Evolutionary conservation across 2,797 vertebrate species (phyloP).

Genomic region (Aldrovandia affinis): DNA sequence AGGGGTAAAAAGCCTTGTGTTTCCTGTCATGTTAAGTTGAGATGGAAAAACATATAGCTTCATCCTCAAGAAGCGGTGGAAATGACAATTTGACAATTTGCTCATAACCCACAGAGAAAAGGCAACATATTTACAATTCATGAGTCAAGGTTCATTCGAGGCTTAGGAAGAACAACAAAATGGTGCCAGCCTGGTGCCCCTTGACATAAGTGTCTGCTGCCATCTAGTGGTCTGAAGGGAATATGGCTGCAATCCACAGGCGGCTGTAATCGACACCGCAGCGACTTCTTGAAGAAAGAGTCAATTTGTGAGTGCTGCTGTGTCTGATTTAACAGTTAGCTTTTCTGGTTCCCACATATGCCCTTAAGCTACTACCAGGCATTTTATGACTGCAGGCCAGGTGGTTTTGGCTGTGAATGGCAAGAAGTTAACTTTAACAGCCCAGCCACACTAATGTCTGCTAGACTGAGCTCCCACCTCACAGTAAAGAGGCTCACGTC

Average conservation of each 20-base stretch:
- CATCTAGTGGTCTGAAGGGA: constrained; percentile 22
- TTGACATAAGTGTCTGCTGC: constrained; percentile 26
- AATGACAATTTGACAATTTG: not conserved
- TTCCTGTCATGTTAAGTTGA: constrained; percentile 6
- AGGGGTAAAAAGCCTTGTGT: not conserved
- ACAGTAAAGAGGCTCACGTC: constrained; percentile 19
- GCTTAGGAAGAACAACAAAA: not conserved
- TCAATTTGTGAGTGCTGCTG: not conserved
- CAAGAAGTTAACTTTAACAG: constrained; percentile 12
- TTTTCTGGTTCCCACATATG: constrained; percentile 28
- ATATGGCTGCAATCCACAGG: not conserved
- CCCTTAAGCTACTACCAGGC: constrained; percentile 11
- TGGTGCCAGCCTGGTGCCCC: not conserved
- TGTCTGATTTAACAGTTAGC: constrained; percentile 34
- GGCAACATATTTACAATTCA: constrained; percentile 1
- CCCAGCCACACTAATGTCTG: constrained; percentile 18
- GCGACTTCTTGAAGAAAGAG: constrained; percentile 6
- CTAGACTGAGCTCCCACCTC: constrained; percentile 6
- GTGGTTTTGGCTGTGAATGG: constrained; percentile 16
- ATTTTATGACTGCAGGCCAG: constrained; percentile 17
- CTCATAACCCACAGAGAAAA: constrained; percentile 6
- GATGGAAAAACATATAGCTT: not conserved
- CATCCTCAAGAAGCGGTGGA: not conserved
- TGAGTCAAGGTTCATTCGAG: constrained; percentile 8
- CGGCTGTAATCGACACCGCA: not conserved